Conservation (phyloP, 2,888 invertebrate genomes). For the Drosophila putrida region DNA sequence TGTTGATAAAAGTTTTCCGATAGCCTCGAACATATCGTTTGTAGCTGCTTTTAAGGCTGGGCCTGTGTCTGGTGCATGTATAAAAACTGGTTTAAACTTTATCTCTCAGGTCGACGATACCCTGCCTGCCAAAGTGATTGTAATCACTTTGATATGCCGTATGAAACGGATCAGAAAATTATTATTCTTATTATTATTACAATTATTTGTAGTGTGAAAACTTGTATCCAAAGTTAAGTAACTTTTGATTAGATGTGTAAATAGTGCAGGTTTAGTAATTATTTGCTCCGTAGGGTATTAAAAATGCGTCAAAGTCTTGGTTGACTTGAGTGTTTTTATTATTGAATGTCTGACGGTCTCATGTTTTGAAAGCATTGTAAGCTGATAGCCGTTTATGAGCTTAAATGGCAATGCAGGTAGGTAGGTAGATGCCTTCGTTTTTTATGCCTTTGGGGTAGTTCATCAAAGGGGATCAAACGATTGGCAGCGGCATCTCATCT, state of each 20-base stretch:
- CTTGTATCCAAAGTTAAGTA: background rate
- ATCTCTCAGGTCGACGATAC: constrained; percentile 41
- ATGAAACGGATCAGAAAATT: background rate
- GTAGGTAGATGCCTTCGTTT: constrained; percentile 52
- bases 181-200: background rate
- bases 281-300: constrained; percentile 26
- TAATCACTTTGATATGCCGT: constrained; percentile 5
- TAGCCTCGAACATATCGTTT: constrained; percentile 52
- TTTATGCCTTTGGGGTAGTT: constrained; percentile 51
- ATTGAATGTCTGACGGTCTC: constrained; percentile 51
- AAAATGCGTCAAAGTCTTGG: background rate
- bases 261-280: constrained; percentile 2
- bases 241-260: background rate
- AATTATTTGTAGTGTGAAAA: background rate
- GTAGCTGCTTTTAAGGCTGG: constrained; percentile 53
- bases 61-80: constrained; percentile 43
- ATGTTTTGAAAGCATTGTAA: constrained; percentile 68
- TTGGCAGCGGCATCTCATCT: constrained; percentile 49
- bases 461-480: constrained; percentile 69
- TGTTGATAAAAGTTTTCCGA: constrained; percentile 71
- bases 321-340: constrained; percentile 22
- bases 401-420: constrained; percentile 77
- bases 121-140: constrained; percentile 29
- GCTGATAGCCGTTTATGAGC: constrained; percentile 76
- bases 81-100: constrained; percentile 57